A percentile compares a stretch with the other conserved stretches of the same genome.
These are phyloP conservation scores for Pomacea maculata DNA, from an alignment of 1,140 invertebrate genomes.

Conservation along the genomic window DNA sequence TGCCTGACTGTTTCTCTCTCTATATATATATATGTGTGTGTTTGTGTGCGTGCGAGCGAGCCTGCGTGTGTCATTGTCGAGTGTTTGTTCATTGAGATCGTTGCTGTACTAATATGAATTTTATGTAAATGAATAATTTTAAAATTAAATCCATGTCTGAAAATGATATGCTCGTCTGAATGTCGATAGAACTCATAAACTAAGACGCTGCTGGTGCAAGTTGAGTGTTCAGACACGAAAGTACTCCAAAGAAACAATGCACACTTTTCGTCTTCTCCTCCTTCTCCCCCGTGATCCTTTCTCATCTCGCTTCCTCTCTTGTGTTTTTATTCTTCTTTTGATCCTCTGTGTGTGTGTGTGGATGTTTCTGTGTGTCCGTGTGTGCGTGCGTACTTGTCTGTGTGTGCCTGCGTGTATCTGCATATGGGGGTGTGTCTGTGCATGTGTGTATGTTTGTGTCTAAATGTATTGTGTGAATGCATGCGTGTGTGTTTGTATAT, in stretches of 20 bases:
- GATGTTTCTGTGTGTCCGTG: constrained; percentile 2
- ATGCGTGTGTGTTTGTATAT: constrained; percentile 8
- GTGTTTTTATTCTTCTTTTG: too few relatives aligned
- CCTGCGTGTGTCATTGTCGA: background rate
- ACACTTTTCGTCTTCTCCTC: too few relatives aligned
- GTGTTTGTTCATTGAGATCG: background rate
- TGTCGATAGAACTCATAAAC: too few relatives aligned
- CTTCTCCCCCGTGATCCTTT: too few relatives aligned
- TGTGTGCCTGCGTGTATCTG: constrained; percentile 1
- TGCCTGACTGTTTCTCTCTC: background rate
- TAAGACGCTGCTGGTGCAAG: too few relatives aligned
- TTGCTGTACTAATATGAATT: too few relatives aligned
- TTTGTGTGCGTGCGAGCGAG: background rate
- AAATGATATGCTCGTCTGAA: too few relatives aligned
- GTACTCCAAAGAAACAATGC: too few relatives aligned
- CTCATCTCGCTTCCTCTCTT: too few relatives aligned
- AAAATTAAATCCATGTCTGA: too few relatives aligned
- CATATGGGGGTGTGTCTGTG: background rate
- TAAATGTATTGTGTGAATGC: constrained; percentile 10
- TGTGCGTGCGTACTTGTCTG: background rate
- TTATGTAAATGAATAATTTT: too few relatives aligned
- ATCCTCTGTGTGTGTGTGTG: background rate
- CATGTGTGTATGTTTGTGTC: constrained; percentile 5
- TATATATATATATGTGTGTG: background rate
- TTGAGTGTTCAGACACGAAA: too few relatives aligned